Evolutionary conservation across 2,888 invertebrate species (phyloP).

Genomic region (Trichogramma dendrolimi): DNA sequence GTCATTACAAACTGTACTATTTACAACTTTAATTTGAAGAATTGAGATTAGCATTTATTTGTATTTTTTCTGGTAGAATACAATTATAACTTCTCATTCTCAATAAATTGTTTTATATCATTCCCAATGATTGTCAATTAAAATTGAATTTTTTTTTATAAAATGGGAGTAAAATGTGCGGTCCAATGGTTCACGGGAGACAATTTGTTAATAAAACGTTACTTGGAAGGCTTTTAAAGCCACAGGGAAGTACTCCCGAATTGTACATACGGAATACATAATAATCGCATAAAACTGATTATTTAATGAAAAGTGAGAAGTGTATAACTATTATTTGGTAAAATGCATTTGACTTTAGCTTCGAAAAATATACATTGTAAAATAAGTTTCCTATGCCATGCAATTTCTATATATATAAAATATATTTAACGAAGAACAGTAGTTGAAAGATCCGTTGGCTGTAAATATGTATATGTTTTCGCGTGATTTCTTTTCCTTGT

Average conservation of each 20-base stretch:
- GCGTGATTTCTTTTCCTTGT: too few relatives aligned
- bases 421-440: too few relatives aligned
- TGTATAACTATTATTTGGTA: too few relatives aligned
- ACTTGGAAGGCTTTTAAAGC: conserved; percentile 1
- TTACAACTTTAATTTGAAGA: neutral
- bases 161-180: conserved; percentile 34
- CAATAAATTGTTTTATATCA: neutral
- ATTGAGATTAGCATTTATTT: conserved; percentile 10
- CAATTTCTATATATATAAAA: too few relatives aligned
- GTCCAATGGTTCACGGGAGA: conserved; percentile 51
- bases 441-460: too few relatives aligned
- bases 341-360: too few relatives aligned
- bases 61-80: neutral
- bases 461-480: too few relatives aligned
- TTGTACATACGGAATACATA: conserved; percentile 24
- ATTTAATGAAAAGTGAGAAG: too few relatives aligned
- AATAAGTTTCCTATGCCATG: too few relatives aligned
- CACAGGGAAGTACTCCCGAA: conserved; percentile 7
- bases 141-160: neutral
- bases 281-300: conserved; percentile 21
- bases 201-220: conserved; percentile 43
- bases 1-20: conserved; percentile 1
- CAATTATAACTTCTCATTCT: neutral
- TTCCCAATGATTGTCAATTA: conserved; percentile 9
- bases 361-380: too few relatives aligned